Base-by-base conservation (phyloP, 2,113 vertebrate genomes). In the Danio rerio region DNA sequence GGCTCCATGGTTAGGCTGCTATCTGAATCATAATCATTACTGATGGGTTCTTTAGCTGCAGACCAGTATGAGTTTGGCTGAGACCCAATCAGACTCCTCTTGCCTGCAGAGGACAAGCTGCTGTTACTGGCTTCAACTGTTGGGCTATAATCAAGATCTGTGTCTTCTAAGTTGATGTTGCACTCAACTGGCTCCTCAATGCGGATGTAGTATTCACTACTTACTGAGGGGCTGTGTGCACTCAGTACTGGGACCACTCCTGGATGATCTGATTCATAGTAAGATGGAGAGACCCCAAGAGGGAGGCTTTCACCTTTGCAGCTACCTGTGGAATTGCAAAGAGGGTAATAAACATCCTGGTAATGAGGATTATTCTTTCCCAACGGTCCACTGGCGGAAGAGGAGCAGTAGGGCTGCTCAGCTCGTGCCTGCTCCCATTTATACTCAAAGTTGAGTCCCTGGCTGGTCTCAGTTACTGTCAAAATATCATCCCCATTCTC, bases 381-480 rank as follows among this genome's bases (percentile, higher is more conserved):
- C 52, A 94, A 88, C 0, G 92, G 88, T 0, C 91, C 95, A 71
- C 92, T 93, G 76, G 93, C 92, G 49, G 90, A 94, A 49, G 92
- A 93, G 47, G 94, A 92, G 0, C 95, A 93, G 0, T 93, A 94
- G 1, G 93, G 95, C 81, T 95, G 92, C 72, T 96, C 96, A 0
- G 95, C 90, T 73, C 92, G 88, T 45, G 94, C 94, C 43, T 94
- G 95, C 83, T 98, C 97, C 98, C 98, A 99, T 86, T 97, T 97
- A 90, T 97, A 99, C 89, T 99, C 98, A 6, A 99, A 99, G 87
- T 97, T 98, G 79, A 99, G 97, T 80, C 98, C 98, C 0, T 94
- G 96, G 90, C 96, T 98, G 1, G 96, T 99, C 91, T 99, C 96
- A 0, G 97, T 99, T 81, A 99, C 97, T 0, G 97, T 99, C 82